Evolutionary conservation across 2,797 vertebrate genomes (phyloP).

Genomic region (Crenuchus spilurus): DNA sequence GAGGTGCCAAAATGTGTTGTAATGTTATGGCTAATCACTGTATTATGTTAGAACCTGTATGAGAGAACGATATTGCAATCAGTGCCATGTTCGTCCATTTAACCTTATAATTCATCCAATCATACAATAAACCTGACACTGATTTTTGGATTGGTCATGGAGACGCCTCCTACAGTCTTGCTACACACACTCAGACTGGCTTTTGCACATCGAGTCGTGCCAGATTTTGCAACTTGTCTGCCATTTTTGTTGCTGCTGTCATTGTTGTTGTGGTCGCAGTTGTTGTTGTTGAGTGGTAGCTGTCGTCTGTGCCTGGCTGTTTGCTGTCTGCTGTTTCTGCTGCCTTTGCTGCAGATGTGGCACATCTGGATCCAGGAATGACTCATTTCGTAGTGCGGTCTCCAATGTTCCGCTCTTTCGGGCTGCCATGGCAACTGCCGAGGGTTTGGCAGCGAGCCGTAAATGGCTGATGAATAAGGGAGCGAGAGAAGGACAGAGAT

Average conservation of each 20-base stretch:
- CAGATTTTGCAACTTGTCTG: neutral
- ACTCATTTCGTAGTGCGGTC: constrained; percentile 67
- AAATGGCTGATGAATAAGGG: constrained; percentile 54
- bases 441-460: constrained; percentile 87
- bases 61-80: too few relatives aligned
- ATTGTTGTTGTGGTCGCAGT: neutral
- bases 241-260: neutral
- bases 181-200: constrained; percentile 13
- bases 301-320: constrained; percentile 61
- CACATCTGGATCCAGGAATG: constrained; percentile 84
- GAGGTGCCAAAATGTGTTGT: too few relatives aligned
- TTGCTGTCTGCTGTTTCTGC: constrained; percentile 8
- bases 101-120: too few relatives aligned
- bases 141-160: neutral
- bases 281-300: constrained; percentile 8
- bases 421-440: constrained; percentile 87
- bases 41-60: too few relatives aligned
- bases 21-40: too few relatives aligned
- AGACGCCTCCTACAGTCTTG: neutral
- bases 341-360: constrained; percentile 71
- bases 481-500: constrained; percentile 24
- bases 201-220: neutral
- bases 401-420: constrained; percentile 71
- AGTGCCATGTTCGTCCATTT: too few relatives aligned
- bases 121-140: too few relatives aligned